Percentiles rank a stretch among this genome's conserved stretches.
phyloP scores from a whole-genome alignment of 2,797 vertebrate species.

The Melanotaenia maccullochi region DNA sequence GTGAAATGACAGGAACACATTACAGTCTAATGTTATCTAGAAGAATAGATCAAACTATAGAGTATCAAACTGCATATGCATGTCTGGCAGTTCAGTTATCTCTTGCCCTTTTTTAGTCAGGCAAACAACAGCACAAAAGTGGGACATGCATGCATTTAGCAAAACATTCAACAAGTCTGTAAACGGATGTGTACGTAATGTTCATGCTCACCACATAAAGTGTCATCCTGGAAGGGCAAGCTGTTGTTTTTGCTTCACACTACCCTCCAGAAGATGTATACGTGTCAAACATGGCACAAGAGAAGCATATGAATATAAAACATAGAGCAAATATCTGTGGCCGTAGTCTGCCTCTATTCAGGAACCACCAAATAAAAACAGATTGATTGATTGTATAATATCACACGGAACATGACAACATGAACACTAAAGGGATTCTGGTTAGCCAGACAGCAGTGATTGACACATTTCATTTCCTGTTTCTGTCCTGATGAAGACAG shows the following conservation, averaged over 20 bases:
- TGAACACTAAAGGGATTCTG: constrained; percentile 5
- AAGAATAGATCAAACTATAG: background rate
- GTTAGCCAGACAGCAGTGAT: constrained; percentile 21
- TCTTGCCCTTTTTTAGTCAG: background rate
- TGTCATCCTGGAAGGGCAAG: constrained; percentile 18
- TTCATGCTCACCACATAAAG: background rate
- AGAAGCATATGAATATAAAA: constrained; percentile 2
- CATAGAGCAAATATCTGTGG: background rate
- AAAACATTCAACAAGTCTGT: background rate
- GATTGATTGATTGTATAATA: constrained; percentile 26
- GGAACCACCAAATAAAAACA: background rate
- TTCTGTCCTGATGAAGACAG: constrained; percentile 27
- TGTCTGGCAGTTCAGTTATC: background rate
- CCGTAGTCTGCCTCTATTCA: constrained; percentile 16
- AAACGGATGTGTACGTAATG: constrained; percentile 33
- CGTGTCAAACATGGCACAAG: constrained; percentile 17
- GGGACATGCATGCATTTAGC: constrained; percentile 1
- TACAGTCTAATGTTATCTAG: background rate
- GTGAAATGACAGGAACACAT: background rate
- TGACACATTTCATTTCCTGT: constrained; percentile 58
- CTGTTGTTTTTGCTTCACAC: constrained; percentile 23
- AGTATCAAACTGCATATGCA: background rate
- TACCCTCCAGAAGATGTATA: constrained; percentile 12
- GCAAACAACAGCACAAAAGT: background rate
- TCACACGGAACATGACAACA: constrained; percentile 20